These are phyloP conservation scores for Suncus etruscus DNA, from an alignment of 2,113 vertebrate genomes.

Conservation along the genomic window DNA sequence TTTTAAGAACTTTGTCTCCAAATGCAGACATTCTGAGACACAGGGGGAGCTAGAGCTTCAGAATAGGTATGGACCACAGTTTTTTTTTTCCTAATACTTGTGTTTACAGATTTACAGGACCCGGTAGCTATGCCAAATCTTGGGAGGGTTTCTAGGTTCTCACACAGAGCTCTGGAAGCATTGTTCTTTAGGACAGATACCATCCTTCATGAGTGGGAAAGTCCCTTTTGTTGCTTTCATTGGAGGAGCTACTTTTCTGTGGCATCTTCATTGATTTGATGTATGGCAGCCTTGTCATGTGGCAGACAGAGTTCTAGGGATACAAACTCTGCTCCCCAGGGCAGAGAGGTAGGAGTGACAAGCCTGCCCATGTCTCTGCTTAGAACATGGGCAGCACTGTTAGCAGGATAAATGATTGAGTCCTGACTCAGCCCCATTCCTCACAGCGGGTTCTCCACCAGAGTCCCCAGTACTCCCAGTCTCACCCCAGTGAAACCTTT, in stretches of 20 bases:
- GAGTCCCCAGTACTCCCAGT: background rate
- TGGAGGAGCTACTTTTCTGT: background rate
- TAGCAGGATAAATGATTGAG: background rate
- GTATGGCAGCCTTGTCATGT: fast-evolving
- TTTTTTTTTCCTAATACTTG: background rate
- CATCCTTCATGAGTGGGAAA: background rate
- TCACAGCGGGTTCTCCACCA: background rate
- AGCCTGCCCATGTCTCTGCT: background rate
- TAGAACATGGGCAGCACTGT: background rate
- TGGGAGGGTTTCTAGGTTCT: background rate
- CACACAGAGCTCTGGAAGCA: background rate
- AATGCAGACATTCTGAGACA: background rate
- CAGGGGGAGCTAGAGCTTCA: background rate
- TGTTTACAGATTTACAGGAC: background rate
- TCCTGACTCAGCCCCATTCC: background rate
- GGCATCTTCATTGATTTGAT: too few species aligned
- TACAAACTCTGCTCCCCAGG: background rate
- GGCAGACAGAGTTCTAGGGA: background rate
- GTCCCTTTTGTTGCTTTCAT: background rate
- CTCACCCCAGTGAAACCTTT: slow-evolving; percentile 52
- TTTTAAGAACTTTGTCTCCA: background rate
- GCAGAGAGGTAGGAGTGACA: fast-evolving
- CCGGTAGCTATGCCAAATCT: background rate
- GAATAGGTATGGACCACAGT: fast-evolving
- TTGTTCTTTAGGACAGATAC: background rate